Conservation (phyloP, 2,888 invertebrate genomes). For the Cantharis rustica region DNA sequence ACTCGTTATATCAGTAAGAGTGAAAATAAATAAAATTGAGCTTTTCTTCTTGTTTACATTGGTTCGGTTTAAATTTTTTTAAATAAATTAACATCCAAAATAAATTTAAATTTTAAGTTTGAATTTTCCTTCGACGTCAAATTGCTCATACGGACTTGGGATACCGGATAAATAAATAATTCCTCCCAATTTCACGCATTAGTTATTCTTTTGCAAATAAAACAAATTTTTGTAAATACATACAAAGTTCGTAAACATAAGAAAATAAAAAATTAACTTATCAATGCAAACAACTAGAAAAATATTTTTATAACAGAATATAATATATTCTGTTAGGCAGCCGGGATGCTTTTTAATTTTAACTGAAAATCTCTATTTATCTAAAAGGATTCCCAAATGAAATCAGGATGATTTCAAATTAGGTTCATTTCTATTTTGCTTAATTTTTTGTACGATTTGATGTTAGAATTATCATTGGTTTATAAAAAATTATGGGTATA, state of each 20-base stretch:
- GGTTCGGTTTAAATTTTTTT: too few species aligned
- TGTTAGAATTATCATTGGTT: too few species aligned
- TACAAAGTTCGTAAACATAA: background rate
- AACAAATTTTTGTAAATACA: background rate
- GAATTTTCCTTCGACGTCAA: background rate
- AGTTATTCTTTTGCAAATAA: background rate
- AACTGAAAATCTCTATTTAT: too few species aligned
- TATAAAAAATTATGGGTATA: too few species aligned
- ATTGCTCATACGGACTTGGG: background rate
- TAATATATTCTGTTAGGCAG: background rate
- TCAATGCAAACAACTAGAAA: background rate
- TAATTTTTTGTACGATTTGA: too few species aligned
- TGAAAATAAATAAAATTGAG: background rate
- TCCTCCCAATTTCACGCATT: background rate
- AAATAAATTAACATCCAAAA: background rate
- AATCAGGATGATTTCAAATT: too few species aligned
- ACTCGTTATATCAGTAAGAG: background rate
- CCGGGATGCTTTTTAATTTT: background rate
- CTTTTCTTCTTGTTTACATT: background rate
- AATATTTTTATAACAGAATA: background rate
- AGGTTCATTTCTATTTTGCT: too few species aligned
- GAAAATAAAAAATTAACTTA: background rate
- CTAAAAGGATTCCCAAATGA: too few species aligned
- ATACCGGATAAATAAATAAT: background rate
- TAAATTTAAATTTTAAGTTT: background rate